Base-by-base conservation (phyloP, 2,888 invertebrate genomes). In the Venusia cambrica region DNA sequence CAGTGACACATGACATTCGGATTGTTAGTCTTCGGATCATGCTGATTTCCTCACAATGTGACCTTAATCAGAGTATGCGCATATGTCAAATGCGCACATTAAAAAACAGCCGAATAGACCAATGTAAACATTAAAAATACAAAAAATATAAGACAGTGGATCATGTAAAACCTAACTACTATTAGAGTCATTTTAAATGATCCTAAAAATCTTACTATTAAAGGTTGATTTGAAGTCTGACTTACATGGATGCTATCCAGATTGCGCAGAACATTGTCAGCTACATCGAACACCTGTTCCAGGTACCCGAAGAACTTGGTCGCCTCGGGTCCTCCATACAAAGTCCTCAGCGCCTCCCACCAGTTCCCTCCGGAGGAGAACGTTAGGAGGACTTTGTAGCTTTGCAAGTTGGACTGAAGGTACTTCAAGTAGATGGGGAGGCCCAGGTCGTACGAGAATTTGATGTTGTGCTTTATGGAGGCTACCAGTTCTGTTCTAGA, bases 211-310 rank as follows among this genome's bases (percentile, higher is more conserved):
- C n/a, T n/a, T n/a, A n/a, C n/a, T n/a, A n/a, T n/a, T n/a, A n/a
- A n/a, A n/a, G n/a, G n/a, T n/a, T n/a, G n/a, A n/a, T n/a, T n/a
- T n/a, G n/a, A n/a, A n/a, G n/a, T n/a, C n/a, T 35, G 20, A 68
- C 78, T 75, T 53, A 88, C 88, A 56, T 84, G 80, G 45, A 88
- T 69, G 31, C 69, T 60, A 62, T 87, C 85, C 5, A 85, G 51
- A 45, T 84, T 77, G 1, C 56, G 70, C 3, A 88, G 38, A 5
- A 87, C 18, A 45, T 87, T 73, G 35, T 73, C 73, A 5, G 66
- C 57, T 0, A 83, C 64, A 2, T 76, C 75, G 5, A 84, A 75
- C 18, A 68, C 74, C 4, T 58, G 63, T 40, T 87, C 87, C 8
- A 74, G 11, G 1, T 66, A 43, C 1, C 72, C 59, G 13, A 87